Base-by-base conservation (phyloP, 2,113 vertebrate genomes). In the Eretmochelys imbricata region DNA sequence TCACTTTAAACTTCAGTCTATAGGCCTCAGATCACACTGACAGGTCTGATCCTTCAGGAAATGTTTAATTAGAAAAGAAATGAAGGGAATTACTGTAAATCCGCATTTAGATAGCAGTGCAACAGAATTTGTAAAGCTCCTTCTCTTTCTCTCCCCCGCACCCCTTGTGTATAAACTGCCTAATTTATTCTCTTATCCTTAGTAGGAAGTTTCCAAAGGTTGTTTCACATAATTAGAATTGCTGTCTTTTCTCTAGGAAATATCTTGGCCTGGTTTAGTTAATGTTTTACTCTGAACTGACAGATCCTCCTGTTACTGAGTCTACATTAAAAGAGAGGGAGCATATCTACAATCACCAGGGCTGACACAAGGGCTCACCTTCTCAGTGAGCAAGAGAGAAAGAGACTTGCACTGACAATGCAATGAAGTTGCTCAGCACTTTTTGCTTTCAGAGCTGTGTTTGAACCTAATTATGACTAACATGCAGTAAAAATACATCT, bases 51-150 rank as follows among this genome's bases (percentile, higher is more conserved):
- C 95, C 93, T 96, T 88, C 95, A 95, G 97, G 95, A 97, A 94
- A 97, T 97, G 96, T 98, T 98, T 98, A 98, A 98, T 98, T 98
- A 97, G 93, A 94, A 97, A 94, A 89, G 93, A 98, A 98, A 97
- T 96, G 94, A 95, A 97, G 95, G 91, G 93, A 97, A 98, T 95
- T 95, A 96, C 96, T 98, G 96, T 98, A 97, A 98, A 98, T 96
- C 94, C 97, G 96, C 92, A 88, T 91, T 98, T 96, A 95, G 90
- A 97, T 85, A 87, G 80, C 27, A 49, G 92, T 38, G 88, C 82
- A 91, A 80, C 80, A 76, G 89, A 94, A 91, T 89, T 80, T 81
- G 62, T 87, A 92, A 89, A 92, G 88, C 53, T 88, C 59, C 62
- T 82, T 85, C 85, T 8, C 53, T 10, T 1, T 48, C 9, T 49